Evolutionary conservation across 2,888 invertebrate genomes (phyloP).

Genomic region (Drosophila tanythrix): DNA sequence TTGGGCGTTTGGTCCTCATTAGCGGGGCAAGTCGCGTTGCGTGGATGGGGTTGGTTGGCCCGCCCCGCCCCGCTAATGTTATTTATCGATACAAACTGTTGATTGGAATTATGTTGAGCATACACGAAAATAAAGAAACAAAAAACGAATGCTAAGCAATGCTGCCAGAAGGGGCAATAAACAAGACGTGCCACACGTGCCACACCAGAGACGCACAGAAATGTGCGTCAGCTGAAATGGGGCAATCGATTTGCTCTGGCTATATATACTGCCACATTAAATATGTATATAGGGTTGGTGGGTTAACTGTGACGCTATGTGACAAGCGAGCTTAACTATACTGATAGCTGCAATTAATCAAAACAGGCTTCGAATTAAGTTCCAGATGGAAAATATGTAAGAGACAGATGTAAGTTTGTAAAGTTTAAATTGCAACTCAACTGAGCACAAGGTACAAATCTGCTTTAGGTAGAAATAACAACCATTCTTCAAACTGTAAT

Average conservation of each 20-base stretch:
- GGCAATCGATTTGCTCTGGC: constrained; percentile 8
- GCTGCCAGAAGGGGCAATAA: constrained; percentile 26
- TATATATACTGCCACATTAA: constrained; percentile 1
- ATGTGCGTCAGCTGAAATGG: constrained; percentile 35
- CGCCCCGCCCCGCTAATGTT: constrained; percentile 37
- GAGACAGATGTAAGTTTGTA: not conserved
- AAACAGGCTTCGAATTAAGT: accelerated
- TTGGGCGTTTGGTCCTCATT: constrained; percentile 50
- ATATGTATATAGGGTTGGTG: not conserved
- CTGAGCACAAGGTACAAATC: not conserved
- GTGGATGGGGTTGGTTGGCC: constrained; percentile 3
- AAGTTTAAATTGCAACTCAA: not conserved
- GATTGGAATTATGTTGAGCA: constrained; percentile 65
- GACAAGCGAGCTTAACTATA: not conserved
- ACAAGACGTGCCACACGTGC: constrained; percentile 43
- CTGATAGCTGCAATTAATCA: not conserved
- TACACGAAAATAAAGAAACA: constrained; percentile 24
- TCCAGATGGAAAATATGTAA: not conserved
- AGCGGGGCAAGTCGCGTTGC: constrained; percentile 24
- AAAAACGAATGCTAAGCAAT: constrained; percentile 34
- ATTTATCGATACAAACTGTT: constrained; percentile 70
- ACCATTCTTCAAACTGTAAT: too few species aligned
- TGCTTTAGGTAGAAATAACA: accelerated
- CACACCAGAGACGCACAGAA: constrained; percentile 34
- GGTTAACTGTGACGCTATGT: not conserved